Conservation (phyloP, 2,113 vertebrate genomes). For the Syrmaticus mikado region DNA sequence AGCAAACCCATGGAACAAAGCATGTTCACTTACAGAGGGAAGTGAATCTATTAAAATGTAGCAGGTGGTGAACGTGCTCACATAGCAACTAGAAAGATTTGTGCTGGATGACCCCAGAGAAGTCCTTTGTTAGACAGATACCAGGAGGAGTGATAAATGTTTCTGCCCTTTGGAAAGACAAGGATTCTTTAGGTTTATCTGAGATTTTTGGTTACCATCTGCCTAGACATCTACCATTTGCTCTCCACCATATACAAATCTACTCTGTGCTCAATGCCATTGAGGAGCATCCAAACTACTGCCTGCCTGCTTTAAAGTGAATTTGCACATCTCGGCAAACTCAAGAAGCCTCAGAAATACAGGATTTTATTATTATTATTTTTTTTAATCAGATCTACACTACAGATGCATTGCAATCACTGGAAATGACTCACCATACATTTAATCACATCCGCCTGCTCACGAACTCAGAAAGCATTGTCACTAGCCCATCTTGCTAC, state of each 20-base stretch:
- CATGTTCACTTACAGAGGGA: rapidly evolving
- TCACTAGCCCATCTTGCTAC: not conserved
- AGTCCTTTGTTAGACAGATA: not conserved
- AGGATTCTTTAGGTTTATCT: not conserved
- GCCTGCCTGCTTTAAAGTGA: not conserved
- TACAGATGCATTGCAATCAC: not conserved
- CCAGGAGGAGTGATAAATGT: not conserved
- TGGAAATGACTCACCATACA: not conserved
- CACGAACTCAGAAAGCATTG: not conserved
- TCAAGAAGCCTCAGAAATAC: not conserved
- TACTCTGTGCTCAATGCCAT: not conserved
- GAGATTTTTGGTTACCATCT: not conserved
- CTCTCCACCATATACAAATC: not conserved
- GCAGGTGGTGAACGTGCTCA: not conserved
- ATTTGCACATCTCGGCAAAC: not conserved
- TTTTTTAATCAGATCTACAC: not conserved
- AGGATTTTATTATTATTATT: not conserved
- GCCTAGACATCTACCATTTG: not conserved
- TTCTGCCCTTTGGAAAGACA: not conserved
- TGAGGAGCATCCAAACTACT: not conserved
- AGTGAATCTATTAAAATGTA: not conserved
- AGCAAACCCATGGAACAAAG: not conserved
- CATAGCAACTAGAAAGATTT: not conserved
- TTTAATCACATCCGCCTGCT: rapidly evolving
- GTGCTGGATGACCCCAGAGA: not conserved